phyloP scores from a whole-genome alignment of 2,113 vertebrate species.

The Semnopithecus entellus region DNA sequence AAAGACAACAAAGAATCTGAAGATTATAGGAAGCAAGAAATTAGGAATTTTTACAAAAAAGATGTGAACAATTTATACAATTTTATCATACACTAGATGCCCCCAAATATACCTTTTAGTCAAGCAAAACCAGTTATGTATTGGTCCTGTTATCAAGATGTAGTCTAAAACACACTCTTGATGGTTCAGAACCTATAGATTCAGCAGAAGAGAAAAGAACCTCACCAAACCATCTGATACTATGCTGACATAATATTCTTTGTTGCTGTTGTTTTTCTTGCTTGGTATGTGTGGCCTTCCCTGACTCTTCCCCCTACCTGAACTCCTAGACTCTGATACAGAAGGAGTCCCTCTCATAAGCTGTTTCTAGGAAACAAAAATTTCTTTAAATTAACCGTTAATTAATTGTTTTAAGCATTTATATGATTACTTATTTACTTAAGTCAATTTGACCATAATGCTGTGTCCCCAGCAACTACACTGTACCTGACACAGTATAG shows the following conservation, averaged over 20 bases:
- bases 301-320: neutral
- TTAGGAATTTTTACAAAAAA: neutral
- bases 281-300: neutral
- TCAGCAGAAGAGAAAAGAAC: neutral
- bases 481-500: neutral
- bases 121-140: conserved; percentile 32
- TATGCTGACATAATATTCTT: neutral
- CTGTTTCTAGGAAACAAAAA: conserved; percentile 1
- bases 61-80: neutral
- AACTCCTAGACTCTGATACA: neutral
- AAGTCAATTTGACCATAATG: neutral
- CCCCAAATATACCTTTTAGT: neutral
- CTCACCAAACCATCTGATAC: neutral
- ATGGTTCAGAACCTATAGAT: neutral
- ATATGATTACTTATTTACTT: neutral
- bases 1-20: neutral
- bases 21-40: neutral
- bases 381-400: conserved; percentile 9
- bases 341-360: neutral
- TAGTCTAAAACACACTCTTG: neutral
- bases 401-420: conserved; percentile 5
- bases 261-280: neutral
- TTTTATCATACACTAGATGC: neutral
- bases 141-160: neutral
- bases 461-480: neutral